Evolutionary conservation across 2,113 vertebrate species (phyloP).

Genomic region (Sylvietta virens): DNA sequence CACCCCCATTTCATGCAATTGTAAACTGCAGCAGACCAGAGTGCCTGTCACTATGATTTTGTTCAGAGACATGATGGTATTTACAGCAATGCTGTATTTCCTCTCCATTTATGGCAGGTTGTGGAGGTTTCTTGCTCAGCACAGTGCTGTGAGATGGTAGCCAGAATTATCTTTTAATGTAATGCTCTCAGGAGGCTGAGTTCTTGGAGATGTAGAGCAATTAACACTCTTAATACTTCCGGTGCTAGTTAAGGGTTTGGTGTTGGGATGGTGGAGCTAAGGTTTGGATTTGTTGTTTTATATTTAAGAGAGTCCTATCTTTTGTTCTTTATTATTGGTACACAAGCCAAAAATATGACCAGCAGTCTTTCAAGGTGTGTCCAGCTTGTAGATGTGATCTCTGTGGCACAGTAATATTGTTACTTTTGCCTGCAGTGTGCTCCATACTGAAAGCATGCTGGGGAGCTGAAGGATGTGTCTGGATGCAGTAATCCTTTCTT

Average conservation of each 20-base stretch:
- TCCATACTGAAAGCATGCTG: background rate
- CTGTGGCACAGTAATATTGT: background rate
- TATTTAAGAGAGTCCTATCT: background rate
- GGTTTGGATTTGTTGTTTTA: background rate
- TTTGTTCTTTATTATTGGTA: background rate
- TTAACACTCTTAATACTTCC: background rate
- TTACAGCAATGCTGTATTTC: conserved; percentile 10
- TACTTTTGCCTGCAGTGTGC: background rate
- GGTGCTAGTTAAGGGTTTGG: background rate
- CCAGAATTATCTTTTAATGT: background rate
- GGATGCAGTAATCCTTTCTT: background rate
- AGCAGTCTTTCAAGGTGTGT: background rate
- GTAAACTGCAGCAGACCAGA: conserved; percentile 19
- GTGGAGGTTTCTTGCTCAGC: background rate
- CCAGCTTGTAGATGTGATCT: background rate
- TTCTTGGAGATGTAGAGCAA: background rate
- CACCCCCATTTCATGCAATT: background rate
- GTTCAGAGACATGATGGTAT: conserved; percentile 15
- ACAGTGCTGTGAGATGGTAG: background rate
- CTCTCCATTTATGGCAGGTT: background rate
- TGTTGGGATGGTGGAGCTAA: background rate
- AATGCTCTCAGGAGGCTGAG: background rate
- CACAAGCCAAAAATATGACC: background rate
- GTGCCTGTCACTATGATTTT: conserved; percentile 49
- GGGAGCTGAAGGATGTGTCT: background rate